These are phyloP conservation scores for Mormyrus hasselquistii DNA, from an alignment of 2,797 vertebrate species.

Conservation along the genomic window DNA sequence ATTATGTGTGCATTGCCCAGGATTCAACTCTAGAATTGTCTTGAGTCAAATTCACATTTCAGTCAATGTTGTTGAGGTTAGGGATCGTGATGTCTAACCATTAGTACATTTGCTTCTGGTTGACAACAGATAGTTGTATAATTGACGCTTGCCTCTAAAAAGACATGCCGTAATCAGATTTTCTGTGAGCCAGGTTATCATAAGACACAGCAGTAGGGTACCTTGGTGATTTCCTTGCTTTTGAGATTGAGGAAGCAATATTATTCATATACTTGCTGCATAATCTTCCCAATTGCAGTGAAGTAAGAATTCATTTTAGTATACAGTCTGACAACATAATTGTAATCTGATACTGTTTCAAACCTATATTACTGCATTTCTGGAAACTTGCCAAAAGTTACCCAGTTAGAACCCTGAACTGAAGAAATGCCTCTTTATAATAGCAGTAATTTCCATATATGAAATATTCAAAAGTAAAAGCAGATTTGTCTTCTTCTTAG, in stretches of 20 bases:
- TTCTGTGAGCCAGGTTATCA: neutral
- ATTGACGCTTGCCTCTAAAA: neutral
- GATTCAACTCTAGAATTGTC: neutral
- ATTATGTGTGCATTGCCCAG: neutral
- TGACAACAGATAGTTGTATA: neutral
- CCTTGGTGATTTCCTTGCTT: neutral
- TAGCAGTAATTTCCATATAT: neutral
- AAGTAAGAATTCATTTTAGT: neutral
- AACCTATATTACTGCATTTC: neutral
- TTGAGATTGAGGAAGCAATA: neutral
- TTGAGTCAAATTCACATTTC: neutral
- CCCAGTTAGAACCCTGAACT: neutral
- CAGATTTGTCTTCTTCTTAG: neutral
- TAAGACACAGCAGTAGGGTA: neutral
- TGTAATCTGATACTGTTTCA: neutral
- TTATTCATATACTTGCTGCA: neutral
- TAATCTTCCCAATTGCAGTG: neutral
- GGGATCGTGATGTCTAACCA: neutral
- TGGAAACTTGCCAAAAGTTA: neutral
- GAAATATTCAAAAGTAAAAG: neutral
- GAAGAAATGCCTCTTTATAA: neutral
- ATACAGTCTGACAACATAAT: neutral
- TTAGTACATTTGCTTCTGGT: neutral
- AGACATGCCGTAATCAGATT: neutral
- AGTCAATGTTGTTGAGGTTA: neutral